Base-by-base conservation (phyloP, 2,113 vertebrate genomes). In the Cromileptes altivelis region DNA sequence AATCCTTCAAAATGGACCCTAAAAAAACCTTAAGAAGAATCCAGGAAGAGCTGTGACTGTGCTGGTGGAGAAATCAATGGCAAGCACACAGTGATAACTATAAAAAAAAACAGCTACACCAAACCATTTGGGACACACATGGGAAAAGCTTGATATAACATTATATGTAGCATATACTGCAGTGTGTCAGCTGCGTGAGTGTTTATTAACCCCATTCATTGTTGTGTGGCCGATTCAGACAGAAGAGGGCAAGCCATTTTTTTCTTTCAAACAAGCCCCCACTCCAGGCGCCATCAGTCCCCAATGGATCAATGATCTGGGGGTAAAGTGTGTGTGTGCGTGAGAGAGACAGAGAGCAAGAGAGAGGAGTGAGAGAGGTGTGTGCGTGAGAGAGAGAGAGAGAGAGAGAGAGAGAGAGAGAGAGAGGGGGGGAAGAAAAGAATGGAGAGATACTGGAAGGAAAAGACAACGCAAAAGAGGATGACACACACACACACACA, bases 211-310 rank as follows among this genome's bases (percentile, higher is more conserved):
- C 68, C 58, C 21, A 78, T 83, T 50, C 50, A 65, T 62, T 37
- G 33, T 82, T 72, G 58, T 62, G 60, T 70, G 69, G 58, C 70
- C 64, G 58, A 62, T 64, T 60, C 78, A 73, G 69, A 57, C 27
- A 53, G 70, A 78, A n/a, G n/a, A 79, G 49, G 55, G 27, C 3
- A 61, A 57, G n/a, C 19, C 18, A 19, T 55, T 60, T 52, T 47
- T 68, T 64, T 57, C 42, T 33, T 69, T 23, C 60, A 65, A 75
- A 75, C 33, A 71, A 74, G 52, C 75, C 65, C 57, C 40, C 47
- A 53, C 72, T 74, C 67, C 52, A 90, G 86, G 85, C 83, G 62
- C 79, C 80, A 90, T 80, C 80, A 89, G 76, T 79, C 75, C 83
- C 78, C 63, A 70, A 50, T 65, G 76, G 80, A 91, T 90, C 80